Base-by-base conservation (phyloP, 2,888 invertebrate genomes). In the Nudaria mundana region DNA sequence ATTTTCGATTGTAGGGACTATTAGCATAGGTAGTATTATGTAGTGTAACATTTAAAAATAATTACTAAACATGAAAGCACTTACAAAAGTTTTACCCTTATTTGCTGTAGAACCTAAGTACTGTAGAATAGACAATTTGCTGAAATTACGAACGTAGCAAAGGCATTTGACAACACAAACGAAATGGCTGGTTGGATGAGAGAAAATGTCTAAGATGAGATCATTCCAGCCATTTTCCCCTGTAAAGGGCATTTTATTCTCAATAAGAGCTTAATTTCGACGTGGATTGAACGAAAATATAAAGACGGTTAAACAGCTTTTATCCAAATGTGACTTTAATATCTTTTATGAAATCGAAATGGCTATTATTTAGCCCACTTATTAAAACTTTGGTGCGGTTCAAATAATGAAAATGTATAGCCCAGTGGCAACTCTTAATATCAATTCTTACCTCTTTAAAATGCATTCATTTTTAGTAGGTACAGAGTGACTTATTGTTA, bases 191-290 rank as follows among this genome's bases (percentile, higher is more conserved):
- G n/a, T n/a, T n/a, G n/a, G n/a, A n/a, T n/a, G n/a, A n/a, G n/a
- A n/a, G n/a, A n/a, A n/a, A n/a, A n/a, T n/a, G n/a, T n/a, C n/a
- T n/a, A n/a, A n/a, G n/a, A n/a, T n/a, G n/a, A n/a, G n/a, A n/a
- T n/a, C n/a, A n/a, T n/a, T n/a, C n/a, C 48, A 36, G 35, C 44
- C 38, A 48, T 58, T 63, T 60, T 59, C 52, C 52, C 43, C 16
- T 22, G 23, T 36, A 23, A 40, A 22, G 30, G 26, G 22, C 40
- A 40, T 45, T 62, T 59, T 47, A 52, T 50, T 52, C 53, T 52
- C 59, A 58, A 56, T 58, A 62, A 56, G 46, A 47, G 39, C 44
- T 52, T 61, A 55, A 55, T 57, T 61, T 53, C 49, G 48, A 48
- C 44, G 43, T 44, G 35, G 43, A 44, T 48, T 47, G 29, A 32